Conservation (phyloP, 1,140 invertebrate species). For the Tenebrio molitor region DNA sequence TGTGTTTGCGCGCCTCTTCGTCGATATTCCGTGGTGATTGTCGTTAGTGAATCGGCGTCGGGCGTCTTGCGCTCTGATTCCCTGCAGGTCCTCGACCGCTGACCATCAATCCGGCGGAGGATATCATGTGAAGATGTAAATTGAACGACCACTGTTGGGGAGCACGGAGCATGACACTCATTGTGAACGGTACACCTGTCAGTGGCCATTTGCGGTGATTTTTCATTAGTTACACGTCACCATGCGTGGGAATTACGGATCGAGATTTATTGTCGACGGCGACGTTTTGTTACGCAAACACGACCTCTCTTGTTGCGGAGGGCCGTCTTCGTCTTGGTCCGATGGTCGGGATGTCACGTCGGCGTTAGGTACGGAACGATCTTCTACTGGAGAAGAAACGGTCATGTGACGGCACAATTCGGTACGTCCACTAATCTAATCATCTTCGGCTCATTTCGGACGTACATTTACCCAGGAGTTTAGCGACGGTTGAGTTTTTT, state of each 20-base stretch:
- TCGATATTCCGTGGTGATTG: no score
- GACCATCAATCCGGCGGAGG: constrained; percentile 37
- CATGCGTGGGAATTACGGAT: constrained; percentile 54
- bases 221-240: constrained; percentile 53
- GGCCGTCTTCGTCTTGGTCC: constrained; percentile 6
- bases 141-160: constrained; percentile 50
- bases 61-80: constrained; percentile 44
- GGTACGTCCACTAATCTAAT: constrained; percentile 21
- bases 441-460: constrained; percentile 28
- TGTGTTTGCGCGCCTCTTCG: no score
- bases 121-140: constrained; percentile 57
- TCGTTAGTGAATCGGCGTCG: no score
- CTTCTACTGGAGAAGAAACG: not conserved
- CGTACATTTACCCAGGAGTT: constrained; percentile 27
- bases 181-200: constrained; percentile 52
- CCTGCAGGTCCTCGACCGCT: constrained; percentile 44
- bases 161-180: constrained; percentile 54
- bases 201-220: constrained; percentile 52
- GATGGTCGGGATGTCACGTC: constrained; percentile 15
- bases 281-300: constrained; percentile 37
- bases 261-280: constrained; percentile 40
- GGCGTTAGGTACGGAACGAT: no score
- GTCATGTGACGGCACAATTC: constrained; percentile 1
- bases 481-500: constrained; percentile 12
- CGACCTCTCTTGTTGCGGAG: constrained; percentile 6